Base-by-base conservation (phyloP, 2,797 vertebrate genomes). In the Pseudomugil tenellus region DNA sequence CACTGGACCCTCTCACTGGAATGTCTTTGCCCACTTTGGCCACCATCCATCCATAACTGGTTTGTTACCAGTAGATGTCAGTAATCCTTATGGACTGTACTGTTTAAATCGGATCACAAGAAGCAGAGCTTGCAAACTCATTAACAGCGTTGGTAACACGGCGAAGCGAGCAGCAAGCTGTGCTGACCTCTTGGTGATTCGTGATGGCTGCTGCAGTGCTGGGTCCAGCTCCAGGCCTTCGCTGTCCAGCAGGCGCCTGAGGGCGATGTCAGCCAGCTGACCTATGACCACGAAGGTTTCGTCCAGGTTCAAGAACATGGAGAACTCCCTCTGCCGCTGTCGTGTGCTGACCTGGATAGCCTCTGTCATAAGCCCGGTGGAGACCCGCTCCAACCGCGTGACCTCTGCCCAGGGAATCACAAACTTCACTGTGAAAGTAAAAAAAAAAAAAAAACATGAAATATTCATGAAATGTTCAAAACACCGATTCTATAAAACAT, bases 371-470 rank as follows among this genome's bases (percentile, higher is more conserved):
- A 98, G 93, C 23, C 95, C 94, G 1, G 94, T 95, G 71, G 96
- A 95, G 2, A 95, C 95, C 76, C 96, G 95, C 90, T 99, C 98
- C 91, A 99, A 74, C 65, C 94, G 95, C 35, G 93, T 96, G 70
- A 99, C 92, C 62, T 98, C 97, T 0, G 96, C 96, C 98, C 97
- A 99, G 25, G 97, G 96, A 85, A 97, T 91, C 41, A 95, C 82
- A 61, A 98, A 95, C 87, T 98, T 99, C 34, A 98, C 98, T 99
- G 89, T 6, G 11, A 29, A 12, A 4, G 17, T 1, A 17, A 7
- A 26, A 8, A 1, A 17, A 9, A 29, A 10, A 61, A 9, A 10
- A 68, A 6, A 17, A 21, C 1, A 6, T n/a, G n/a, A n/a, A n/a
- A n/a, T n/a, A n/a, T n/a, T n/a, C n/a, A n/a, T n/a, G n/a, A n/a